Conservation (phyloP, 2,888 invertebrate genomes). For the Dorcus parallelipipedus region DNA sequence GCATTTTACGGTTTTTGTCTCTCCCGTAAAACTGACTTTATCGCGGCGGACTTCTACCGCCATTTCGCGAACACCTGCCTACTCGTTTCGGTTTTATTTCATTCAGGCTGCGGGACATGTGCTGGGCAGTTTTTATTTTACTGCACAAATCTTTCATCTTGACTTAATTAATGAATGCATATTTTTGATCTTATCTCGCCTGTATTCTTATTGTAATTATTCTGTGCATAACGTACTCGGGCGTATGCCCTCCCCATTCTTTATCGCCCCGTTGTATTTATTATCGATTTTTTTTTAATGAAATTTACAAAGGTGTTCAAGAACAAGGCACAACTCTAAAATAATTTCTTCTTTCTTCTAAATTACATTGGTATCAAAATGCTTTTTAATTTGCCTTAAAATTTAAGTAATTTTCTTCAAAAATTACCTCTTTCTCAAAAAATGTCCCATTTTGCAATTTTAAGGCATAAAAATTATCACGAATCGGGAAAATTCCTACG, state of each 20-base stretch:
- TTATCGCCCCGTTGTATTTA: background rate
- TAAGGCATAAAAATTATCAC: no score
- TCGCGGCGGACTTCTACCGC: conserved; percentile 9
- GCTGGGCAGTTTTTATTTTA: conserved; percentile 16
- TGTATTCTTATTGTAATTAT: conserved; percentile 2
- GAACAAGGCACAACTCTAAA: background rate
- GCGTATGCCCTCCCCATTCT: background rate
- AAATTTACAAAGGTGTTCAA: background rate
- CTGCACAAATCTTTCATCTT: conserved; percentile 18
- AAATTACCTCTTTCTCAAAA: no score
- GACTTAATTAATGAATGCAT: conserved; percentile 20
- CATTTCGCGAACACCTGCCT: conserved; percentile 17
- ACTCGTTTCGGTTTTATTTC: conserved; percentile 15
- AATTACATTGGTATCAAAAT: no score
- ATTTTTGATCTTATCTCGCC: conserved; percentile 15
- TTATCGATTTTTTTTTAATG: background rate
- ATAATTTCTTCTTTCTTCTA: background rate
- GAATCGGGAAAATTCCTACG: no score
- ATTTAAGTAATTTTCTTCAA: no score
- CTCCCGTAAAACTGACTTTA: conserved; percentile 16
- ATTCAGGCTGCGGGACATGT: conserved; percentile 18
- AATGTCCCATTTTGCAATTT: no score
- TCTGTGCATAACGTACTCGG: background rate
- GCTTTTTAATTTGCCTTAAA: no score
- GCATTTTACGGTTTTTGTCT: conserved; percentile 15